Base-by-base conservation (phyloP, 1,140 invertebrate genomes). In the Lepidotrigona ventralis region DNA sequence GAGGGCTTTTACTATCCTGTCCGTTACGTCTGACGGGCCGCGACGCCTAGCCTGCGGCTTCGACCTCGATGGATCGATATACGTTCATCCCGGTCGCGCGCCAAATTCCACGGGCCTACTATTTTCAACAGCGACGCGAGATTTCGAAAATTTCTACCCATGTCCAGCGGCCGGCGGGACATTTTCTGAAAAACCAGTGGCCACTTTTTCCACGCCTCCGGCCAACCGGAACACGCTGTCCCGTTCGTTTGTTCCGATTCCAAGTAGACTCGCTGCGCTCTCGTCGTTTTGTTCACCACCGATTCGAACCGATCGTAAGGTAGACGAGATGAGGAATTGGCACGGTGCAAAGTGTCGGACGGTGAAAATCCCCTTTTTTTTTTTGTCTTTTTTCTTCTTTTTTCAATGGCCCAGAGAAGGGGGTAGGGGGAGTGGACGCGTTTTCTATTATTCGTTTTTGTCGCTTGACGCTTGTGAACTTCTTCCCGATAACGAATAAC, bases 1-100 rank as follows among this genome's bases (percentile, higher is more conserved):
- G 84, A 86, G 85, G 82, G 91, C 84, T 90, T 89, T 89, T 90
- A 82, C 89, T 87, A 90, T 84, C 84, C 87, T 86, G 87, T 91
- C 88, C 84, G 86, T 91, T 91, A 91, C 75, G 86, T 90, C 89
- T 89, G 87, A 90, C 85, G 88, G 88, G 54, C 73, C 70, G 81
- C 81, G 86, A 90, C 85, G 85, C 63, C 39, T 88, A 85, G 85
- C 86, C 87, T 79, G 69, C 79, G 83, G 83, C 85, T 73, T 77
- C 76, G 73, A 68, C 79, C 83, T 87, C 86, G 86, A 89, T 89
- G 85, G 88, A 90, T 91, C 90, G 90, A 91, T 91, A 88, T 84
- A 88, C 79, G 83, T 88, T 81, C 89, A 82, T 90, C 86, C 86
- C 84, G 81, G 79, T 81, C 56, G 77, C 9, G 39, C 78, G 71